A percentile compares a stretch with the other conserved stretches of the same genome.
phyloP scores from a whole-genome alignment of 2,797 vertebrate species.

The Enteromius radiatus region DNA sequence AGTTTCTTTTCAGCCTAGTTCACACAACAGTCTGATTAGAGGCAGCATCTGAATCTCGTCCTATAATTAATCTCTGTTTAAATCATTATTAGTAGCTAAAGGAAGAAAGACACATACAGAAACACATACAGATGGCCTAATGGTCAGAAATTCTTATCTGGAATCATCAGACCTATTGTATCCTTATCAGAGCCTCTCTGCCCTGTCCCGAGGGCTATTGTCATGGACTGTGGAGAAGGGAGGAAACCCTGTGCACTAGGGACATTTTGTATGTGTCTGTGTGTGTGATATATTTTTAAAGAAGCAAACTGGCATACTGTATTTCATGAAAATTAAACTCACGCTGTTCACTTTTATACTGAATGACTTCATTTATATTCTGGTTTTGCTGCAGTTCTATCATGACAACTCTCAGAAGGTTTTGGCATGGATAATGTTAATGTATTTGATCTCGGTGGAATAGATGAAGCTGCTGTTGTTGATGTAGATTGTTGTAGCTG shows the following conservation, averaged over 20 bases:
- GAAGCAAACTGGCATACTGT: not conserved
- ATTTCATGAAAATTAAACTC: not conserved
- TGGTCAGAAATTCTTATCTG: slow-evolving; percentile 54
- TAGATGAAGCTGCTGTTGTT: not conserved
- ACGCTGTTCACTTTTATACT: not conserved
- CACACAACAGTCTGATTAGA: not conserved
- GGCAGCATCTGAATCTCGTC: not conserved
- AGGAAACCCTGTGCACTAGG: slow-evolving; percentile 28
- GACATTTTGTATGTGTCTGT: slow-evolving; percentile 40
- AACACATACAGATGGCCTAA: slow-evolving; percentile 50
- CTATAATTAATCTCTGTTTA: slow-evolving; percentile 12
- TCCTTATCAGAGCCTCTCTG: slow-evolving; percentile 61
- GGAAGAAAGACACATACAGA: slow-evolving; percentile 25
- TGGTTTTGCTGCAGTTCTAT: not conserved
- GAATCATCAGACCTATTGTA: slow-evolving; percentile 61
- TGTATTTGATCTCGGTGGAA: not conserved
- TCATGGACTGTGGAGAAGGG: slow-evolving; percentile 23
- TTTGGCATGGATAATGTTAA: not conserved
- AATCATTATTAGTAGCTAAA: slow-evolving; percentile 27
- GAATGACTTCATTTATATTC: not conserved
- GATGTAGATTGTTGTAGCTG: not conserved
- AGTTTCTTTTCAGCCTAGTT: not conserved
- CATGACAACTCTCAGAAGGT: not conserved
- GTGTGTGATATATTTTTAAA: slow-evolving; percentile 4
- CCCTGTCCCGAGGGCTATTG: slow-evolving; percentile 57